phyloP scores from a whole-genome alignment of 2,797 vertebrate genomes.

The Setipinna tenuifilis region DNA sequence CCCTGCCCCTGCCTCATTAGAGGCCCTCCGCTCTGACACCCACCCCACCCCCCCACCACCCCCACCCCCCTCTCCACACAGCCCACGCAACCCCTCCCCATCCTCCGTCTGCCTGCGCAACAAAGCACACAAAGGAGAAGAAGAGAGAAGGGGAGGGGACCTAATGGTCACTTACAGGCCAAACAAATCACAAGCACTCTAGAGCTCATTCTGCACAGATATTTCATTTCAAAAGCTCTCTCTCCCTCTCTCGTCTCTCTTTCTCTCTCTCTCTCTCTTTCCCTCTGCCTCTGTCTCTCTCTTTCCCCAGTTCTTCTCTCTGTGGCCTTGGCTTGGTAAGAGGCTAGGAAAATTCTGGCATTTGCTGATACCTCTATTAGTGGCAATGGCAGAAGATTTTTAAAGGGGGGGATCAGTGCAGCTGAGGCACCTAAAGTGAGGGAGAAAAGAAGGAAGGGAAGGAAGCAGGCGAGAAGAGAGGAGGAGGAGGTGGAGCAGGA shows the following conservation, averaged over 20 bases:
- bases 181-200: conserved; percentile 3
- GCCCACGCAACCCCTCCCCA: neutral
- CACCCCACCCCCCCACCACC: neutral
- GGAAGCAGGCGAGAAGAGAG: conserved; percentile 25
- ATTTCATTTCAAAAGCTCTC: neutral
- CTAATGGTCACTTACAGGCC: conserved; percentile 1
- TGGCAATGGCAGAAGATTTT: neutral
- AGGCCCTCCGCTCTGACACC: conserved; percentile 42
- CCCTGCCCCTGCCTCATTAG: conserved; percentile 48
- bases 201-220: neutral
- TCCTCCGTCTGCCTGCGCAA: neutral
- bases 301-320: neutral
- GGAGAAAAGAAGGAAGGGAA: neutral
- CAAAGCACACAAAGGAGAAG: conserved; percentile 14
- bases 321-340: neutral
- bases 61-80: neutral
- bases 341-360: neutral
- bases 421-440: neutral
- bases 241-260: neutral
- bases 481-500: neutral
- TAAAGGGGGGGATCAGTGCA: neutral
- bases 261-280: neutral
- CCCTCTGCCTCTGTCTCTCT: neutral
- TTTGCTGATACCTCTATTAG: conserved; percentile 13
- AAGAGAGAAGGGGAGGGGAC: neutral